Evolutionary conservation across 2,113 vertebrate genomes (phyloP).

Genomic region (Cisticola juncidis): DNA sequence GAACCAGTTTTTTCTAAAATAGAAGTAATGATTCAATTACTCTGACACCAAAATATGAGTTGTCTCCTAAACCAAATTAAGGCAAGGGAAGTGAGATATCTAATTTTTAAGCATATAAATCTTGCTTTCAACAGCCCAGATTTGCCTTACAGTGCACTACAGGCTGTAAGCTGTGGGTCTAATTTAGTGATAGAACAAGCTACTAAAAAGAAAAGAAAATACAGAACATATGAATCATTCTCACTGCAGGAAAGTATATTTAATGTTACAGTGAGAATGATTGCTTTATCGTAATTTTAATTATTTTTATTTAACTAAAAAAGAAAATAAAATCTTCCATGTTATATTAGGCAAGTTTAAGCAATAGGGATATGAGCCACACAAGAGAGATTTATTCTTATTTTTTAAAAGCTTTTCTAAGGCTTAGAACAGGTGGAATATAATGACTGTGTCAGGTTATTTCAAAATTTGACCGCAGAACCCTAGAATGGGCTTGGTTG

Average conservation of each 20-base stretch:
- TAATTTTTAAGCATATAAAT: background rate
- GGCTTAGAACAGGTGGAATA: background rate
- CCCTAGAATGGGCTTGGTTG: background rate
- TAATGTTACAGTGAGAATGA: background rate
- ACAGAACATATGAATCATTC: background rate
- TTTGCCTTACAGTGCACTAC: background rate
- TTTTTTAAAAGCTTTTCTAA: background rate
- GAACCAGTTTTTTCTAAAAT: background rate
- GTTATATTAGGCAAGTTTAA: background rate
- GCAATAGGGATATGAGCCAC: background rate
- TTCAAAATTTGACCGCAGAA: background rate
- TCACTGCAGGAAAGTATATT: background rate
- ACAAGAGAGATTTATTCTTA: background rate
- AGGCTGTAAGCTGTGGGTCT: background rate
- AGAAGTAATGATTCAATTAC: background rate
- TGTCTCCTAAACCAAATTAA: constrained; percentile 8
- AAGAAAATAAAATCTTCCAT: background rate
- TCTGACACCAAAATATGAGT: background rate
- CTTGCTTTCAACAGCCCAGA: background rate
- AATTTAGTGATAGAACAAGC: background rate
- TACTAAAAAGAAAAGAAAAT: background rate
- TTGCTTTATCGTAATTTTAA: background rate
- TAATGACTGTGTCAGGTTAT: background rate
- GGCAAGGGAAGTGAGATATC: background rate
- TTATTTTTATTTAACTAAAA: background rate